Evolutionary conservation across 2,113 vertebrate species (phyloP).

Genomic region (Anhinga rufa): DNA sequence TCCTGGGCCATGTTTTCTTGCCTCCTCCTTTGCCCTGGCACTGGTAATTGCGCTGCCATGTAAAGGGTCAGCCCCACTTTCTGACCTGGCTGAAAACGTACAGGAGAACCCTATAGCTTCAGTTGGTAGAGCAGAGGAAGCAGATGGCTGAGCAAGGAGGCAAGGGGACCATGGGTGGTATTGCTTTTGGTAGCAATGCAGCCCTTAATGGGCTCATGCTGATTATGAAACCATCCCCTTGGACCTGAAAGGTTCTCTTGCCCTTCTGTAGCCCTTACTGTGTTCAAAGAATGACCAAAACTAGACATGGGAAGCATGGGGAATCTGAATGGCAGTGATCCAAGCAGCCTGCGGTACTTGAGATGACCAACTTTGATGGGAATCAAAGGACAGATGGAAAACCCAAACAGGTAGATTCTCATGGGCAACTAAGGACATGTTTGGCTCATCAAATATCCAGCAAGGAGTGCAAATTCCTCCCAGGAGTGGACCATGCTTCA

Average conservation of each 20-base stretch:
- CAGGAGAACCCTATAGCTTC: not conserved
- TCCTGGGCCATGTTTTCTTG: not conserved
- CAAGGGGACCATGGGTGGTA: fast-evolving
- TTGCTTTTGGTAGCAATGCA: not conserved
- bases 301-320: too few relatives aligned
- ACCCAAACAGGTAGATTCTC: not conserved
- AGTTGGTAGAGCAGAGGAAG: not conserved
- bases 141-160: not conserved
- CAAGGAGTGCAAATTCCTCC: not conserved
- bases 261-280: not conserved
- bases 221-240: not conserved
- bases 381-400: not conserved
- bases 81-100: not conserved
- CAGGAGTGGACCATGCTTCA: not conserved
- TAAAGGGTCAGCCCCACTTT: not conserved
- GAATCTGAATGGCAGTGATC: not conserved
- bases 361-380: not conserved
- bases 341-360: not conserved
- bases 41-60: not conserved
- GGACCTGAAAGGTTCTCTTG: not conserved
- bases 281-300: not conserved
- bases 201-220: not conserved
- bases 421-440: not conserved
- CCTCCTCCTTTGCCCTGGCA: not conserved
- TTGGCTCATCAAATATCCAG: not conserved